phyloP scores from a whole-genome alignment of 1,140 invertebrate species.

The Orius laevigatus region DNA sequence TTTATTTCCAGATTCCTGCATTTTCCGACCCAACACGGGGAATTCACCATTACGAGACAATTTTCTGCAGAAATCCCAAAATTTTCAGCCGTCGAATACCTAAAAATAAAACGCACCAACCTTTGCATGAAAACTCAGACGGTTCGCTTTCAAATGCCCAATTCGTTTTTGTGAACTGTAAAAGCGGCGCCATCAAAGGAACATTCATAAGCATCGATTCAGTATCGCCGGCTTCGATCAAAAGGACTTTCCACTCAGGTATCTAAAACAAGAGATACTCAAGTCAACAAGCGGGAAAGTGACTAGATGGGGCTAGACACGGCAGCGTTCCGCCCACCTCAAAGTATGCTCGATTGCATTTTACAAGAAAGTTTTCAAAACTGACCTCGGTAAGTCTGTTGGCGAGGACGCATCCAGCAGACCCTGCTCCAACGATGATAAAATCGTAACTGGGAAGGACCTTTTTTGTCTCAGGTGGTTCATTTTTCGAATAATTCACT shows the following conservation, averaged over 20 bases:
- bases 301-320: too few species aligned
- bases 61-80: too few species aligned
- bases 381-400: slow-evolving; percentile 58
- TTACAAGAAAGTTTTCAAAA: not conserved
- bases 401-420: slow-evolving; percentile 74
- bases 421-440: slow-evolving; percentile 79
- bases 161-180: slow-evolving; percentile 37
- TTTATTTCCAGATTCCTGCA: too few species aligned
- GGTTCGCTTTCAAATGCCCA: slow-evolving; percentile 51
- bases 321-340: too few species aligned
- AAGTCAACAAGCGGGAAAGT: too few species aligned
- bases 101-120: too few species aligned
- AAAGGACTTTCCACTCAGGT: slow-evolving; percentile 29
- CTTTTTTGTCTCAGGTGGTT: not conserved
- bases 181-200: slow-evolving; percentile 39
- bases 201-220: slow-evolving; percentile 50
- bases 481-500: not conserved
- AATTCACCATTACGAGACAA: too few species aligned
- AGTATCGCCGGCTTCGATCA: slow-evolving; percentile 44
- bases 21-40: too few species aligned
- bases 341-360: too few species aligned
- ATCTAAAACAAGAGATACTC: not conserved
- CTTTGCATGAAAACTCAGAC: slow-evolving; percentile 39
- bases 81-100: too few species aligned
- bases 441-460: slow-evolving; percentile 49